A percentile compares a stretch with the other conserved stretches of the same genome.
These are phyloP conservation scores for Ctenomys sociabilis DNA, from an alignment of 2,113 vertebrate genomes.

Conservation along the genomic window DNA sequence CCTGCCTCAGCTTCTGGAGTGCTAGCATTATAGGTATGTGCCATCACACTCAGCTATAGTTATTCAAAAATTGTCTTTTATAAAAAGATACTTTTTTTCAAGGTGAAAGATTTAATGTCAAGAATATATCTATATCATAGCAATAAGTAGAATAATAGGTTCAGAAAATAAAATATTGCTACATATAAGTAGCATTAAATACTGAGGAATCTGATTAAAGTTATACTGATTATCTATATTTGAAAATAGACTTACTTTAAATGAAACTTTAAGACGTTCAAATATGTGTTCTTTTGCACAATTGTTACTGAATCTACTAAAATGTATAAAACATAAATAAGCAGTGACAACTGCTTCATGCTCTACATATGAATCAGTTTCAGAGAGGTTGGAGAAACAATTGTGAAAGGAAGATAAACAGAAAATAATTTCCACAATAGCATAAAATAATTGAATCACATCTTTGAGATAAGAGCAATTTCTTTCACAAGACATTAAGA, in stretches of 20 bases:
- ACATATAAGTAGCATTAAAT: neutral
- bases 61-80: neutral
- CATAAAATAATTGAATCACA: neutral
- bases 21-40: no score
- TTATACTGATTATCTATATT: neutral
- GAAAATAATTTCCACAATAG: neutral
- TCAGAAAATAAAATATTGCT: neutral
- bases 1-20: no score
- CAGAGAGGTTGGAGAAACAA: neutral
- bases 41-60: no score
- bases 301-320: neutral
- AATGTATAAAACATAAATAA: neutral
- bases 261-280: neutral
- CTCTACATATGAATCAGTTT: neutral
- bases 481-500: neutral
- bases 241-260: neutral
- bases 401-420: neutral
- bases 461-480: neutral
- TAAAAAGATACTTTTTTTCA: neutral
- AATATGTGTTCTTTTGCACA: neutral
- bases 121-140: neutral
- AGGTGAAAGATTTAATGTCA: neutral
- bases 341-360: neutral
- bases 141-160: neutral
- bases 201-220: neutral